Percentiles rank a stretch among this genome's conserved stretches.
Evolutionary conservation across 2,888 invertebrate genomes (phyloP).

Genomic region (Leptinotarsa rubiginosa): DNA sequence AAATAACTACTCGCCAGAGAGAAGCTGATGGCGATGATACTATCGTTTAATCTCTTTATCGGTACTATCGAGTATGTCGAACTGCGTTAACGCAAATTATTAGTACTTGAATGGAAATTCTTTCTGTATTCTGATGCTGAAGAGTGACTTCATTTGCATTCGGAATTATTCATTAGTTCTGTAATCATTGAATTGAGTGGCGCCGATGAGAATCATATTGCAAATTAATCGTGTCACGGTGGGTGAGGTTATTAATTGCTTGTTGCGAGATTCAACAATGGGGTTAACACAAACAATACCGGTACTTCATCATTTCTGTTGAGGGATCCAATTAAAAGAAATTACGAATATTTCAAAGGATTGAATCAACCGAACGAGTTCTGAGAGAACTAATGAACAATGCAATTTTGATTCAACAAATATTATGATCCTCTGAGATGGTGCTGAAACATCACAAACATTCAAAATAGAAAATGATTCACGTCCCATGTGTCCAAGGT

Average conservation of each 20-base stretch:
- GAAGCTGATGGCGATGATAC: conserved; percentile 37
- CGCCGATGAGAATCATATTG: neutral
- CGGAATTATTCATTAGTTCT: conserved; percentile 9
- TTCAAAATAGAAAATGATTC: too few relatives aligned
- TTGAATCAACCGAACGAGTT: too few relatives aligned
- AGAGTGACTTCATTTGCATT: conserved; percentile 34
- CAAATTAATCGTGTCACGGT: neutral
- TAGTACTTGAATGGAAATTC: conserved; percentile 30
- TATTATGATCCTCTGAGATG: too few relatives aligned
- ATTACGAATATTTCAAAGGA: neutral
- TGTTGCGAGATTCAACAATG: neutral
- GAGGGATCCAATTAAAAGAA: neutral
- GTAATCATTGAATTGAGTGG: conserved; percentile 6
- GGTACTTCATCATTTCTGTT: neutral
- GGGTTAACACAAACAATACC: neutral
- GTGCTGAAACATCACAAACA: too few relatives aligned
- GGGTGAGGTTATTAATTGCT: neutral
- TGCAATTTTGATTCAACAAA: too few relatives aligned
- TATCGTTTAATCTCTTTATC: conserved; percentile 47
- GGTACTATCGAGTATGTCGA: conserved; percentile 44
- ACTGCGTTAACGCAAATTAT: conserved; percentile 44
- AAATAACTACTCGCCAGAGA: conserved; percentile 32
- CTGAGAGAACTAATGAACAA: too few relatives aligned
- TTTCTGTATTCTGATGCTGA: conserved; percentile 1
- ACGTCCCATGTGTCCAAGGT: too few relatives aligned